Evolutionary conservation across 2,888 invertebrate genomes (phyloP).

Genomic region (Dynastes grantii): DNA sequence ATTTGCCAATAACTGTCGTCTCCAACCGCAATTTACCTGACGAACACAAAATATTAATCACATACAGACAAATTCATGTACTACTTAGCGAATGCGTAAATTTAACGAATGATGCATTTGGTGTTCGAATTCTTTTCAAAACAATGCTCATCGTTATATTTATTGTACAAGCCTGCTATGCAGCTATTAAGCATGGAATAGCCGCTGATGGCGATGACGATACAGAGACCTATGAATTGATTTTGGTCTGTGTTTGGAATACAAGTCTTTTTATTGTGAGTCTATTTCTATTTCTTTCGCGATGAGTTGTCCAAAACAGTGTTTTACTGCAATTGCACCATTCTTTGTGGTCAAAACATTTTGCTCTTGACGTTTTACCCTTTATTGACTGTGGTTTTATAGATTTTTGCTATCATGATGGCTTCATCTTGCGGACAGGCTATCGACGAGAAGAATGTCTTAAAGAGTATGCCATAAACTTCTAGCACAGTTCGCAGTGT

Average conservation of each 20-base stretch:
- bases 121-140: slow-evolving; percentile 38
- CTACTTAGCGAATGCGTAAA: slow-evolving; percentile 41
- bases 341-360: background rate
- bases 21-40: background rate
- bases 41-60: background rate
- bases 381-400: background rate
- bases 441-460: slow-evolving; percentile 41
- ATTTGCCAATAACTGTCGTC: background rate
- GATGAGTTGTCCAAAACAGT: no score
- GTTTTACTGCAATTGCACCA: background rate
- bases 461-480: slow-evolving; percentile 49
- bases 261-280: slow-evolving; percentile 49
- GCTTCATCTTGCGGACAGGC: slow-evolving; percentile 49
- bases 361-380: no score
- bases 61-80: slow-evolving; percentile 45
- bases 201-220: background rate
- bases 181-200: slow-evolving; percentile 35
- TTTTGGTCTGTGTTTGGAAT: slow-evolving; percentile 44
- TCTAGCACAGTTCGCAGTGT: slow-evolving; percentile 20
- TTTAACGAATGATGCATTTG: slow-evolving; percentile 43
- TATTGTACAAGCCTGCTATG: slow-evolving; percentile 44
- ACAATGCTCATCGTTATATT: slow-evolving; percentile 48
- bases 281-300: background rate
- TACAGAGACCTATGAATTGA: slow-evolving; percentile 24
- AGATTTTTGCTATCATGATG: slow-evolving; percentile 49